Base-by-base conservation (phyloP, 2,113 vertebrate genomes). In the Alligator mississippiensis region DNA sequence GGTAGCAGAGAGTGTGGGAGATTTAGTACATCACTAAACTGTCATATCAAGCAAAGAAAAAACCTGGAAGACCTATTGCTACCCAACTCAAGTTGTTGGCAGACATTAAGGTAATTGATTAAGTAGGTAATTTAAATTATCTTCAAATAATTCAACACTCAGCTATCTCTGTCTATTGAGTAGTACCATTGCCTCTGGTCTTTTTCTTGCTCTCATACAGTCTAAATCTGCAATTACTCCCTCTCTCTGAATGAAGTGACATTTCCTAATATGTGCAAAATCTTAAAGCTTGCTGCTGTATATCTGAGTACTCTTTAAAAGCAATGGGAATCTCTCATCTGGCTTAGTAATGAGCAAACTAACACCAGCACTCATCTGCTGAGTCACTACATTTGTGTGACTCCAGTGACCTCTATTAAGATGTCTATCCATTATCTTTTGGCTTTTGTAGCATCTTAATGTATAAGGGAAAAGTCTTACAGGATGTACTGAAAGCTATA, bases 191-290 rank as follows among this genome's bases (percentile, higher is more conserved):
- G 28, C 19, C 13, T 79, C 54, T 72, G 11, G 30, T 80, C 16
- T 15, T 90, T 72, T 86, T 38, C n/a, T 57, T 87, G 17, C 3
- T 62, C 27, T 83, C 72, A 19, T 80, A 87, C 83, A 84, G 77
- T 24, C 80, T 89, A 89, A 74, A 89, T 61, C 54, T 92, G 62
- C 92, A 79, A 88, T 83, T 82, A 76, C 8, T 92, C 59, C 82
- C 82, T 16, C 15, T 78, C 21, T 63, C 11, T 5, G 11, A 81
- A 64, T 68, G 74, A 66, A 89, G 19, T 30, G 30, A 18, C 16
- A 54, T 34, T 92, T 92, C 79, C 25, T 57, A 77, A 60, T 10
- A 13, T 9, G 47, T 66, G 4, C 21, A 2, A 58, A 2, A 76
- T 14, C 5, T 80, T 91, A 85, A 4, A 61, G n/a, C 77, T 60